A percentile compares a stretch with the other conserved stretches of the same genome.
phyloP scores from a whole-genome alignment of 2,888 invertebrate genomes.

The Eristalis tenax region DNA sequence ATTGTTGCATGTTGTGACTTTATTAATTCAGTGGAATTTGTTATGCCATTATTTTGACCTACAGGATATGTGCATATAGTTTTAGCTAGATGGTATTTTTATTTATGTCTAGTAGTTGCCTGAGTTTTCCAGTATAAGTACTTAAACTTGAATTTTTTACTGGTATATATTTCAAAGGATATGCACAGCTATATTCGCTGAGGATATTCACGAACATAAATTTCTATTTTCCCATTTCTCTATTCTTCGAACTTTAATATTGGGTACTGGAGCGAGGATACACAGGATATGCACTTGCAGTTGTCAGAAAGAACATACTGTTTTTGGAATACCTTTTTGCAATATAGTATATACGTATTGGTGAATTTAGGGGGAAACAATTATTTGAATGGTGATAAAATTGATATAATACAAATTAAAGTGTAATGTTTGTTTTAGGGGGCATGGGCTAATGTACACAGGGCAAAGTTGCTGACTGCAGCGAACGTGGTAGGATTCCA shows the following conservation, averaged over 20 bases:
- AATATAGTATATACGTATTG: constrained; percentile 44
- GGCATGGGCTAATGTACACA: too few relatives aligned
- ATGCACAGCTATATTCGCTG: not conserved
- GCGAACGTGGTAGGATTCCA: too few relatives aligned
- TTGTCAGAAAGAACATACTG: constrained; percentile 14
- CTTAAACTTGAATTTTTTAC: constrained; percentile 60
- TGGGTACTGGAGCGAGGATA: constrained; percentile 10
- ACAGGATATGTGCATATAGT: constrained; percentile 45
- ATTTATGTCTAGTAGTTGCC: constrained; percentile 8
- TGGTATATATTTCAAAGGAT: not conserved
- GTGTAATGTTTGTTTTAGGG: too few relatives aligned
- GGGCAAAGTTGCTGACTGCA: too few relatives aligned
- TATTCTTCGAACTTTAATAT: constrained; percentile 14
- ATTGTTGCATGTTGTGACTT: constrained; percentile 69
- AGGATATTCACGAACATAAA: constrained; percentile 32
- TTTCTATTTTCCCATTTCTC: not conserved
- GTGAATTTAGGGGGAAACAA: too few relatives aligned
- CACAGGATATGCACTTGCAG: constrained; percentile 60
- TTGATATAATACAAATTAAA: too few relatives aligned
- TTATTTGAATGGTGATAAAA: too few relatives aligned
- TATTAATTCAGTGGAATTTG: constrained; percentile 63
- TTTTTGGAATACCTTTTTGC: constrained; percentile 6
- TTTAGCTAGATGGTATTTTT: constrained; percentile 57
- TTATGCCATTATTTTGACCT: constrained; percentile 66
- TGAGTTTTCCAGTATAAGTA: not conserved